Evolutionary conservation across 2,888 invertebrate species (phyloP).

Genomic region (Itoplectis maculator): DNA sequence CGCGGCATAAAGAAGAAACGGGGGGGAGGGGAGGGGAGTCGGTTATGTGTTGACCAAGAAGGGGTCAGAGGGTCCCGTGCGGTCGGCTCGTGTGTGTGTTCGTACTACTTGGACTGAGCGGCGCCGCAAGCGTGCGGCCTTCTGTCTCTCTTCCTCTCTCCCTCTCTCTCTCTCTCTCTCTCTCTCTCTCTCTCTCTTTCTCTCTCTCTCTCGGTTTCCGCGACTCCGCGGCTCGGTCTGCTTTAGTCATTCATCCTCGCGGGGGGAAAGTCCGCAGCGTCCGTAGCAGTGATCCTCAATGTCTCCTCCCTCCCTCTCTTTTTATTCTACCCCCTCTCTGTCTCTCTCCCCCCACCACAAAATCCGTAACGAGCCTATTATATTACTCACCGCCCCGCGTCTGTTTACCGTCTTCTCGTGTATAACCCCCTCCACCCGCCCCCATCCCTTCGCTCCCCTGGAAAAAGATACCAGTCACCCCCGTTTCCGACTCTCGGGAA

Average conservation of each 20-base stretch:
- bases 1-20: conserved; percentile 50
- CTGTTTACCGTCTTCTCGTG: conserved; percentile 28
- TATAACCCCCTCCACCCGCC: conserved; percentile 18
- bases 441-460: background rate
- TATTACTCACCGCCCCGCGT: background rate
- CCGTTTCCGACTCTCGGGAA: conserved; percentile 12
- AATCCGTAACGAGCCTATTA: conserved; percentile 22
- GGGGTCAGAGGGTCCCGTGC: conserved; percentile 37
- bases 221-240: background rate
- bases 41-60: conserved; percentile 13
- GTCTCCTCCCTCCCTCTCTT: conserved; percentile 2
- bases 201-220: no score
- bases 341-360: conserved; percentile 14
- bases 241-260: conserved; percentile 38
- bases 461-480: conserved; percentile 11
- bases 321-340: no score
- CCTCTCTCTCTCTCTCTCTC: no score
- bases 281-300: conserved; percentile 28
- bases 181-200: no score
- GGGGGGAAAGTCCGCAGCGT: background rate
- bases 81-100: background rate
- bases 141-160: no score
- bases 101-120: conserved; percentile 59
- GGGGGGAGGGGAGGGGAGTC: conserved; percentile 32
- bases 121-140: conserved; percentile 52